Conservation (phyloP, 2,797 vertebrate species). For the Lycodopsis pacificus region DNA sequence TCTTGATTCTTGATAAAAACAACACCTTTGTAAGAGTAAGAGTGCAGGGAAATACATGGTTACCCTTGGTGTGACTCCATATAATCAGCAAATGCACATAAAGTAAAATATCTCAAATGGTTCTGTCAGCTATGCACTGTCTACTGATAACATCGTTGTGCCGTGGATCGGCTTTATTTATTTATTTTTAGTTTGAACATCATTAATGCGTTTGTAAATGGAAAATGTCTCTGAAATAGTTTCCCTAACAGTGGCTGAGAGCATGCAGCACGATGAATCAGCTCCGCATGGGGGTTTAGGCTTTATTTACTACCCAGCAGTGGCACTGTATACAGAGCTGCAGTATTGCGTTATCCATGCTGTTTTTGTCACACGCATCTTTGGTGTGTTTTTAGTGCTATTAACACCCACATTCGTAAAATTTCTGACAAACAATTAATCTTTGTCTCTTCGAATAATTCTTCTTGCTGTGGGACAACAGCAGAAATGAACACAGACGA, state of each 20-base stretch:
- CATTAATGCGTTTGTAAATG: conserved; percentile 44
- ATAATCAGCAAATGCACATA: conserved; percentile 41
- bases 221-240: conserved; percentile 47
- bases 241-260: conserved; percentile 15
- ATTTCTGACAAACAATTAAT: conserved; percentile 4
- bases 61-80: conserved; percentile 41
- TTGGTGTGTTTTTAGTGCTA: conserved; percentile 1
- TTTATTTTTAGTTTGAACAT: conserved; percentile 39
- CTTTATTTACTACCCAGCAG: conserved; percentile 47
- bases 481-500: background rate
- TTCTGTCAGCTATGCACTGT: conserved; percentile 22
- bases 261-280: conserved; percentile 22
- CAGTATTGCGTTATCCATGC: background rate
- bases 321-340: background rate
- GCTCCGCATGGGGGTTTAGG: conserved; percentile 10
- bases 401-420: conserved; percentile 9
- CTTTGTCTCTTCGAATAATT: background rate
- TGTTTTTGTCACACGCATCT: conserved; percentile 24
- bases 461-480: background rate
- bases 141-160: conserved; percentile 41
- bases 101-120: conserved; percentile 55
- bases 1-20: conserved; percentile 14
- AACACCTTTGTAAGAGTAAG: conserved; percentile 28
- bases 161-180: conserved; percentile 37
- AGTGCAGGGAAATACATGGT: conserved; percentile 11